phyloP scores from a whole-genome alignment of 2,888 invertebrate genomes.

The Norana najaformis region DNA sequence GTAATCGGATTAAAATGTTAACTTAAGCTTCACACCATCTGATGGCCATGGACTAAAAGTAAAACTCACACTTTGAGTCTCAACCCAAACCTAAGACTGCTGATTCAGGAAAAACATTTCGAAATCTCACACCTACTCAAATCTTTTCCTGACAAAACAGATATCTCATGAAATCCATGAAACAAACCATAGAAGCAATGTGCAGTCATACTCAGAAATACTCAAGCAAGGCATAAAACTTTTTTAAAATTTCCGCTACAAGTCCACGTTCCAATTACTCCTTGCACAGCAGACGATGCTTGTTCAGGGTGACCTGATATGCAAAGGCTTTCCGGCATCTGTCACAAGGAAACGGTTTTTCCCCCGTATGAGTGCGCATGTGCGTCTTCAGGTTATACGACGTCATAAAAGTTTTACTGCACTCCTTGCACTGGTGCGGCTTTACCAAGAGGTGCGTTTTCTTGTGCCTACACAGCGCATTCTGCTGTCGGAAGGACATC shows the following conservation, averaged over 20 bases:
- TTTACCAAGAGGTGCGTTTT: background rate
- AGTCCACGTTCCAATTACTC: background rate
- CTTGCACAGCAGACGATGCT: constrained; percentile 15
- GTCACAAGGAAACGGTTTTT: background rate
- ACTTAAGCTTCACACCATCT: background rate
- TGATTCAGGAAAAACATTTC: background rate
- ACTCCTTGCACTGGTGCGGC: background rate
- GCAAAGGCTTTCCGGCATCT: background rate
- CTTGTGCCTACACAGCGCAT: background rate
- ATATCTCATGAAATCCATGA: background rate
- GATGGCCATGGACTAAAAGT: background rate
- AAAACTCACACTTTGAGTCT: background rate
- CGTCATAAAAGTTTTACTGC: background rate
- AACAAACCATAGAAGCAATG: background rate
- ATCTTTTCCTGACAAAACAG: background rate
- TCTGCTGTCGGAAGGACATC: background rate
- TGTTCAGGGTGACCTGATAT: background rate
- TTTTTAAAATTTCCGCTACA: background rate
- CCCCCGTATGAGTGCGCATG: constrained; percentile 16
- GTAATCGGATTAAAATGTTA: background rate
- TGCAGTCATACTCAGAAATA: background rate
- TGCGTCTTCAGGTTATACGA: background rate
- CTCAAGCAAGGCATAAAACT: background rate
- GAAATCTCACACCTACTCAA: background rate
- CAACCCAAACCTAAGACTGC: background rate